Conservation (phyloP, 2,888 invertebrate species). For the Drosophila maculinotata region DNA sequence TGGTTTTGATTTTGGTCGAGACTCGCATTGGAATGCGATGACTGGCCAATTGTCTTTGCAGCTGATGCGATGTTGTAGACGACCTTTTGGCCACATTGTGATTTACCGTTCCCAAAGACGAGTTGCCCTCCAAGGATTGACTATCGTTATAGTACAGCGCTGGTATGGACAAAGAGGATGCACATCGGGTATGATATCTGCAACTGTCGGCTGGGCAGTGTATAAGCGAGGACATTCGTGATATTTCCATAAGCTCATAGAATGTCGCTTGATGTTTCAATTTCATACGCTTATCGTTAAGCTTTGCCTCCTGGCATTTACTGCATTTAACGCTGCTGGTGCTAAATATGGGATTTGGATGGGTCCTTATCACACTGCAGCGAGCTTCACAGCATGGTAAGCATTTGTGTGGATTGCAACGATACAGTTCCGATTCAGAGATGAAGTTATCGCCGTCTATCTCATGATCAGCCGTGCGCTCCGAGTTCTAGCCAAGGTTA, state of each 20-base stretch:
- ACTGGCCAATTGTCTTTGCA: slow-evolving; percentile 41
- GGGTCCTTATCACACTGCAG: slow-evolving; percentile 49
- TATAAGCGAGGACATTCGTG: slow-evolving; percentile 79
- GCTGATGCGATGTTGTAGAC: slow-evolving; percentile 28
- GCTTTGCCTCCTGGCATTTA: slow-evolving; percentile 66
- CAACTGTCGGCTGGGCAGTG: slow-evolving; percentile 81
- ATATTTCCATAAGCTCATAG: slow-evolving; percentile 83
- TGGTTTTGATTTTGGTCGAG: slow-evolving; percentile 90
- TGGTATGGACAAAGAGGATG: slow-evolving; percentile 48
- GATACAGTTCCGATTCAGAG: slow-evolving; percentile 82
- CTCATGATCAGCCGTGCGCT: slow-evolving; percentile 82
- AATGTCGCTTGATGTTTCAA: slow-evolving; percentile 80
- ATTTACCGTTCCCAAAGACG: slow-evolving; percentile 59
- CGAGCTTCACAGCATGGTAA: slow-evolving; percentile 69
- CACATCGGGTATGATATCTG: slow-evolving; percentile 56
- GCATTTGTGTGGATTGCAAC: slow-evolving; percentile 75
- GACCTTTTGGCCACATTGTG: slow-evolving; percentile 28
- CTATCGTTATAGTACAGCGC: slow-evolving; percentile 77
- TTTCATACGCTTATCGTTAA: slow-evolving; percentile 56
- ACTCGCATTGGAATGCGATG: slow-evolving; percentile 86
- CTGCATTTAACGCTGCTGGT: slow-evolving; percentile 66
- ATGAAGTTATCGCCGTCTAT: slow-evolving; percentile 82
- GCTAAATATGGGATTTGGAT: slow-evolving; percentile 49
- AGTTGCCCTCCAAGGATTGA: slow-evolving; percentile 77
- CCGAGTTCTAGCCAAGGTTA: slow-evolving; percentile 75